These are phyloP conservation scores for Sibirionetta formosa DNA, from an alignment of 2,797 vertebrate species.

Conservation along the genomic window DNA sequence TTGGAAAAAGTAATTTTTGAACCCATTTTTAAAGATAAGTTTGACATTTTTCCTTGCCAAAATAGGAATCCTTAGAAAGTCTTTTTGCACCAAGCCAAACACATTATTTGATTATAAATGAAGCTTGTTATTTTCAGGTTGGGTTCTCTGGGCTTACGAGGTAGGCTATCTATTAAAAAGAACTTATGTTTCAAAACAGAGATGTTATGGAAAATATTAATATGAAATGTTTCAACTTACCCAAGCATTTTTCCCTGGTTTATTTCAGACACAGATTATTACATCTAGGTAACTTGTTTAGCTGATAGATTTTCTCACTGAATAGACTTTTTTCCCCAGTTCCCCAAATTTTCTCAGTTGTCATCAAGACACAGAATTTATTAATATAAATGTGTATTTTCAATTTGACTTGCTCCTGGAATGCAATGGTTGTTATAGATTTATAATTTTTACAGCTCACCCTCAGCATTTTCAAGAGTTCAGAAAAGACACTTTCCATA, in stretches of 20 bases:
- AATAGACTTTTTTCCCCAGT: not conserved
- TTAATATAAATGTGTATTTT: not conserved
- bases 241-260: not conserved
- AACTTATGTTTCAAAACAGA: conserved; percentile 33
- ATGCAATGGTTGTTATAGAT: not conserved
- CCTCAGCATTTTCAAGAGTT: not conserved
- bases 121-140: conserved; percentile 11
- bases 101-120: not conserved
- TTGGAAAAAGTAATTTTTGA: not conserved
- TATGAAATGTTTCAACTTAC: conserved; percentile 61
- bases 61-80: not conserved
- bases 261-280: not conserved
- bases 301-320: not conserved
- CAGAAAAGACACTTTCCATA: not conserved
- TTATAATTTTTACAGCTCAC: not conserved
- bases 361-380: not conserved
- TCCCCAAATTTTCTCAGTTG: not conserved
- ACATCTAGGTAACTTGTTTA: not conserved
- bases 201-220: not conserved
- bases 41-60: not conserved
- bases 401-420: not conserved
- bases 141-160: not conserved
- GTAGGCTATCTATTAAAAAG: conserved; percentile 9
- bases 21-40: not conserved
- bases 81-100: not conserved